Percentiles rank a stretch among this genome's conserved stretches.
phyloP scores from a whole-genome alignment of 2,113 vertebrate genomes.

The Melanerpes aurifrons region DNA sequence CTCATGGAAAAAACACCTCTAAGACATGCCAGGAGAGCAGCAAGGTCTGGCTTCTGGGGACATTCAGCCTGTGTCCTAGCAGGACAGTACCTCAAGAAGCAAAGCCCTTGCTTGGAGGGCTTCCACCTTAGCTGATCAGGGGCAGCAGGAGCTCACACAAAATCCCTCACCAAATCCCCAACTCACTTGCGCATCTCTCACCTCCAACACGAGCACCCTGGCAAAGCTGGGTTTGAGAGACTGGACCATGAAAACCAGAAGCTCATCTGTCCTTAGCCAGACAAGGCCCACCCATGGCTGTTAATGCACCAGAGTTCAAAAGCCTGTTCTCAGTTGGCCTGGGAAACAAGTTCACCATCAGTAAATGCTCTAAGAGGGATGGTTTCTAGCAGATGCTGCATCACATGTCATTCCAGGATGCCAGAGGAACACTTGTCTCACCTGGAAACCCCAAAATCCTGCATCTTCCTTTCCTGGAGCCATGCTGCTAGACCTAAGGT shows the following conservation, averaged over 20 bases:
- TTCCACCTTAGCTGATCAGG: not conserved
- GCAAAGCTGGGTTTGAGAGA: not conserved
- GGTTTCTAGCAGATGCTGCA: not conserved
- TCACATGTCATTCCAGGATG: not conserved
- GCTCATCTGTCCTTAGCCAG: not conserved
- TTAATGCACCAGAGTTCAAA: not conserved
- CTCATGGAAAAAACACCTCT: not conserved
- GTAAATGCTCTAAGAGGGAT: not conserved
- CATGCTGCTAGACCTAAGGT: not conserved
- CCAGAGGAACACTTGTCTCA: not conserved
- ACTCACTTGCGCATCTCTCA: fast-evolving
- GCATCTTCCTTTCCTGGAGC: not conserved
- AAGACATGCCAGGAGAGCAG: not conserved
- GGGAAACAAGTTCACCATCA: not conserved
- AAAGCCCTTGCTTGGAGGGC: not conserved
- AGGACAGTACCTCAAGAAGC: not conserved
- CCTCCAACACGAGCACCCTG: not conserved
- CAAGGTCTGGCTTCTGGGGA: not conserved
- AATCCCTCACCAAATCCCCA: not conserved
- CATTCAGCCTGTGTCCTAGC: not conserved
- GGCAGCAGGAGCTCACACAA: not conserved
- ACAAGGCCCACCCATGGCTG: not conserved
- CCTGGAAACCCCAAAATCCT: not conserved
- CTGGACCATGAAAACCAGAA: not conserved
- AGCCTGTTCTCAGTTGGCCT: not conserved